Percentiles rank a stretch among this genome's conserved stretches.
Evolutionary conservation across 2,797 vertebrate species (phyloP).

Genomic region (Xiphophorus birchmanni): DNA sequence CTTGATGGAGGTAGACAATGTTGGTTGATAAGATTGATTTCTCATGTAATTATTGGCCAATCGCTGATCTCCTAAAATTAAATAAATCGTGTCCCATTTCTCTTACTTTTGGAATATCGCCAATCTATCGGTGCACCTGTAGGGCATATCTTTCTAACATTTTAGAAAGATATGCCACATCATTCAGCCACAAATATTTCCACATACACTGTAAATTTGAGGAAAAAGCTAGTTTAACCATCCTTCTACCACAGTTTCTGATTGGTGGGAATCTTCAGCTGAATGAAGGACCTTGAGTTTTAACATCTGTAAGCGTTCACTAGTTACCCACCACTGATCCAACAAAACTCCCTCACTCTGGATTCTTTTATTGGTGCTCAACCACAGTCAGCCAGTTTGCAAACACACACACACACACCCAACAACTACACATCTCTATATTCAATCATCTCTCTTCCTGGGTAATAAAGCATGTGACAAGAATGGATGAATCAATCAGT

Average conservation of each 20-base stretch:
- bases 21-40: not conserved
- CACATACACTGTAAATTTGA: not conserved
- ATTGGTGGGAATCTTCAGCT: not conserved
- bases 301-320: not conserved
- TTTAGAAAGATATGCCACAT: not conserved
- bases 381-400: not conserved
- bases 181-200: not conserved
- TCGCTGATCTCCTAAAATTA: not conserved
- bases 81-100: not conserved
- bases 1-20: not conserved
- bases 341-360: not conserved
- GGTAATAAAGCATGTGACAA: constrained; percentile 62
- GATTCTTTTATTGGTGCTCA: constrained; percentile 1
- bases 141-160: not conserved
- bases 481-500: constrained; percentile 66
- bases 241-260: not conserved
- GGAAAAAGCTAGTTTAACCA: not conserved
- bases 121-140: too few relatives aligned
- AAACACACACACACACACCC: not conserved
- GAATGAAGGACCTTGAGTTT: not conserved
- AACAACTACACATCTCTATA: constrained; percentile 37
- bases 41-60: not conserved
- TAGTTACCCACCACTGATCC: not conserved
- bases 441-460: constrained; percentile 58
- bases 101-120: too few relatives aligned